Base-by-base conservation (phyloP, 2,888 invertebrate genomes). In the Phortica magna region DNA sequence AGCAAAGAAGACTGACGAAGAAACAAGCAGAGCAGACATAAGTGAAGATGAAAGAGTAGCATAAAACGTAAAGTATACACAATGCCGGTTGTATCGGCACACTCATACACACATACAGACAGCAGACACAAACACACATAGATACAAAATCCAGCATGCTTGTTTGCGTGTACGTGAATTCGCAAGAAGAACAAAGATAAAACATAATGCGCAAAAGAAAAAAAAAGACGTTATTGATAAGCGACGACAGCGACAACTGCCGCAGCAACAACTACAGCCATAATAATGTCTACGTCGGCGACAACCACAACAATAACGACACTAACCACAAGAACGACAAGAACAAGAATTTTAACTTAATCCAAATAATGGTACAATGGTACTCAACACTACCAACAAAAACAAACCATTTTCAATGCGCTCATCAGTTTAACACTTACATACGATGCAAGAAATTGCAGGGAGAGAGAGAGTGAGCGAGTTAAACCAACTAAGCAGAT, bases 161-260 rank as follows among this genome's bases (percentile, higher is more conserved):
- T 67, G 10, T 57, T 31, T 77, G 73, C 55, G 22, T 73, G 73
- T 72, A 43, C 71, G 61, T 14, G 31, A 31, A 53, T 71, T 71
- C 53, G 70, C 70, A 53, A 71, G 53, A 71, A 71, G 31, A 10
- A 55, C 22, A 75, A 80, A 55, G 75, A 55, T 76, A 82, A 80
- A 76, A 74, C 67, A 70, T 74, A 80, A 80, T 77, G 79, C 78
- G 76, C 81, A 80, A 78, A 78, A 31, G 7, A n/a, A 77, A 55
- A 71, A 68, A 73, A 68, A 75, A 79, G 57, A 74, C 67, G 74
- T 76, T 83, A 76, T 83, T 82, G 84, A 85, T 84, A 84, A 83
- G 80, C 78, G 76, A 79, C 77, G 77, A 78, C 78, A 81, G 76
- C 19, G 42, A 6, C 5, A 41, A 53, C 70, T 12, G 14, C 67